Percentiles rank a stretch among this genome's conserved stretches.
Conservation (phyloP, 2,888 invertebrate species). For the Agriopis marginaria region DNA sequence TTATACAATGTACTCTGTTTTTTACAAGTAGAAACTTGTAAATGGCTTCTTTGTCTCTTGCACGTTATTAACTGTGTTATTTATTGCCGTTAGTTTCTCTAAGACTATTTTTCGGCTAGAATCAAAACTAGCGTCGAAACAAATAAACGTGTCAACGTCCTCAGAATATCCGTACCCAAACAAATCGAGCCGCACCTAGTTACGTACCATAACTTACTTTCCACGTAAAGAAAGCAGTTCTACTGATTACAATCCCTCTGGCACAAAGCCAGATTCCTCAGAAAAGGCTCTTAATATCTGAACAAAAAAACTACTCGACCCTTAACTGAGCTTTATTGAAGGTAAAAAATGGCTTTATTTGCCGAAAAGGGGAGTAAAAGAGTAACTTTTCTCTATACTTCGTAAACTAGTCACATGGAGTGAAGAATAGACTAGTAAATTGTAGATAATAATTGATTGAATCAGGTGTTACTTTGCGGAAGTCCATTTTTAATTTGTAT, state of each 20-base stretch:
- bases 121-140: neutral
- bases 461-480: too few relatives aligned
- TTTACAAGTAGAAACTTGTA: too few relatives aligned
- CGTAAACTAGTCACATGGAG: slow-evolving; percentile 23
- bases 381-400: slow-evolving; percentile 21
- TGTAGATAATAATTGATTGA: slow-evolving; percentile 6
- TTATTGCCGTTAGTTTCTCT: neutral
- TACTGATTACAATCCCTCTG: slow-evolving; percentile 40
- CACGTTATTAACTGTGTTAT: too few relatives aligned
- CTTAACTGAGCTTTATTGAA: slow-evolving; percentile 29
- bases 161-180: slow-evolving; percentile 8
- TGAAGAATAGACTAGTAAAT: slow-evolving; percentile 4
- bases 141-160: slow-evolving; percentile 26
- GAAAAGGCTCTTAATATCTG: slow-evolving; percentile 44
- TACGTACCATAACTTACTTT: slow-evolving; percentile 27
- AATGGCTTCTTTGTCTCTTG: too few relatives aligned
- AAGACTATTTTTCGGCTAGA: neutral
- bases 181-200: slow-evolving; percentile 24
- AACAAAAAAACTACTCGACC: slow-evolving; percentile 44
- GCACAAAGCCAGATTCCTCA: slow-evolving; percentile 49
- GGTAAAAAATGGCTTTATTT: slow-evolving; percentile 44
- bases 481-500: too few relatives aligned
- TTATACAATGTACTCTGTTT: too few relatives aligned
- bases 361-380: slow-evolving; percentile 22
- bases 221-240: slow-evolving; percentile 28